Evolutionary conservation across 2,888 invertebrate genomes (phyloP).

Genomic region (Polymixis lichenea): DNA sequence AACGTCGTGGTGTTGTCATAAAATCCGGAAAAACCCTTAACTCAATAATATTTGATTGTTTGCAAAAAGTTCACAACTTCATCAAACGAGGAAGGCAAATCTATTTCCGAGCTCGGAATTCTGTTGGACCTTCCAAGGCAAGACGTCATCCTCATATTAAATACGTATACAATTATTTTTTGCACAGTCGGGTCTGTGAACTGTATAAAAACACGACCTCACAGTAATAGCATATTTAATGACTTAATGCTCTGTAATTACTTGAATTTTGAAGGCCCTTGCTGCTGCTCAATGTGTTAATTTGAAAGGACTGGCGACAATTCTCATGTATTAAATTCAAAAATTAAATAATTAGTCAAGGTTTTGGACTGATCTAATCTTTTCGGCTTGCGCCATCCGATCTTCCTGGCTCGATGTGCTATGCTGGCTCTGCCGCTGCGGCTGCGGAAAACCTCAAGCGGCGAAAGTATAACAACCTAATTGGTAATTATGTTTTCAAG

Average conservation of each 20-base stretch:
- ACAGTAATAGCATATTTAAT: conserved; percentile 27
- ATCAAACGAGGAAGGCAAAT: conserved; percentile 13
- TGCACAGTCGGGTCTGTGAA: conserved; percentile 45
- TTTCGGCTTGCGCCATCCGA: background rate
- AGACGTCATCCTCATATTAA: conserved; percentile 22
- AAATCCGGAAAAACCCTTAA: background rate
- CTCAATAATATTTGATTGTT: background rate
- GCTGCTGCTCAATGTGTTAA: background rate
- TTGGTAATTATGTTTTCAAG: too few species aligned
- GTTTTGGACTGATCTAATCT: background rate
- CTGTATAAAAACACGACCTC: conserved; percentile 55
- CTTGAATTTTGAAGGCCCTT: conserved; percentile 21
- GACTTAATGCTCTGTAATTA: conserved; percentile 39
- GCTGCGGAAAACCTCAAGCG: too few species aligned
- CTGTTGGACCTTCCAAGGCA: background rate
- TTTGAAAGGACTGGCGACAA: conserved; percentile 17
- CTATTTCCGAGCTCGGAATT: background rate
- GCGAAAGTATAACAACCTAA: too few species aligned
- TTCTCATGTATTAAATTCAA: conserved; percentile 8
- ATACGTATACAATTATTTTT: conserved; percentile 25
- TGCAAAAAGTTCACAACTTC: background rate
- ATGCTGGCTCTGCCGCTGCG: too few species aligned
- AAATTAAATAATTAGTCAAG: background rate
- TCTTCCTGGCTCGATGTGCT: too few species aligned
- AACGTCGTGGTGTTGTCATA: background rate